Evolutionary conservation across 2,797 vertebrate species (phyloP), one percentile per base, ranked within the genome.

Genomic region (Nannoperca obscura): DNA sequence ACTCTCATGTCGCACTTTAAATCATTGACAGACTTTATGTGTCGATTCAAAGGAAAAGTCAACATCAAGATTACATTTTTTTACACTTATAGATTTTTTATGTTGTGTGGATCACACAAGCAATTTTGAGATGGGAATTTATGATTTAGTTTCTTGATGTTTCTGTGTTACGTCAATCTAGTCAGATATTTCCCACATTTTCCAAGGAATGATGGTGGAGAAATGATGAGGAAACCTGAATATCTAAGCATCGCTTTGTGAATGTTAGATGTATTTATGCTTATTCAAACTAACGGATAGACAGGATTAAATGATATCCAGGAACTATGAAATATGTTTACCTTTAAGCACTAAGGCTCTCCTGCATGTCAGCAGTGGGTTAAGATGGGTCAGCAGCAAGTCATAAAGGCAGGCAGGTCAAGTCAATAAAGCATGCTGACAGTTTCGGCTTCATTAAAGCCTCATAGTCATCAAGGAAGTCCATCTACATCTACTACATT

Each of bases 391-490:
- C 76, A 72, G 66, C 70, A 32, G n/a, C 19, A 44, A 73, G 66
- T 63, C 57, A 60, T 76, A 49, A 82, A 80, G 75, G 54, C 68
- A 61, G 38, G 12, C 27, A 64, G 71, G 80, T 80, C 76, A 85
- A 74, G 59, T 82, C 72, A 80, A 81, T 83, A 87, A 66, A 83
- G 71, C 13, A 8, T 72, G 62, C 20, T 34, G 66, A 76, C 66
- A 59, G 71, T 40, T 60, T 81, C 15, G 12, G 75, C 66, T 71
- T 76, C 66, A 78, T 91, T 71, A 75, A 75, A 86, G 61, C 34
- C 67, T 34, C 42, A 22, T n/a, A 9, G 38, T 20, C 69, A 40
- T 24, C n/a, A 53, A 14, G 32, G 60, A 61, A 47, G 38, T 20
- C 9, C 24, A 53, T 66, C n/a, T n/a, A n/a, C 38, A 20, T 34